Evolutionary conservation across 2,888 invertebrate species (phyloP), one percentile per base, ranked within the genome.

Genomic region (Phaonia tiefii): DNA sequence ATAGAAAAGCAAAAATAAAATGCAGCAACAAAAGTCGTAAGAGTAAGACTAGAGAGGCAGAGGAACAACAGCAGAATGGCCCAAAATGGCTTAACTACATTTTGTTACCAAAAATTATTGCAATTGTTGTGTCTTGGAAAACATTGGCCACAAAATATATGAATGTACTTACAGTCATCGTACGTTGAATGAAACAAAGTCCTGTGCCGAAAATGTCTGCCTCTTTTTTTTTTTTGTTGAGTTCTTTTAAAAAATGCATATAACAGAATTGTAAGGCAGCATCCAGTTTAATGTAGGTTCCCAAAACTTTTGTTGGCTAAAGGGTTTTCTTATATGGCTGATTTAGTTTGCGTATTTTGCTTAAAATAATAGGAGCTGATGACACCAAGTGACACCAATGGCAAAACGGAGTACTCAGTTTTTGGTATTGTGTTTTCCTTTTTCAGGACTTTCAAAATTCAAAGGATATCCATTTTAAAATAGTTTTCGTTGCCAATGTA

Each of bases 91-190:
- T 78, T 75, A 81, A 81, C 75, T 75, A 63, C 67, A 78, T 81
- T 78, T 77, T 56, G 81, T 77, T 69, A 81, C 63, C 54, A 60
- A 78, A 81, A 81, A 81, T 77, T 77, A 81, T 81, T 81, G 74
- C 80, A 80, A 77, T 80, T 80, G 77, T 80, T 80, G 76, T 77
- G 75, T 71, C 77, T 77, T 80, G 8, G 39, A 75, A 77, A 80
- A 77, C 67, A 80, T 31, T 75, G 69, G 74, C 80, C 60, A 74
- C 76, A 74, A 31, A 31, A 31, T 31, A 8, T 31, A 31, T 31
- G 31, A 31, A 31, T 31, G 31, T 31, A 31, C 31, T 31, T 31
- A 31, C 4, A 31, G 31, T 5, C 4, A 31, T 3, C 8, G 31
- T 31, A 31, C 31, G 31, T 8, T 17, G 22, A 54, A 54, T 13